Conservation (phyloP, 2,797 vertebrate genomes). For the Muscicapa comitata region DNA sequence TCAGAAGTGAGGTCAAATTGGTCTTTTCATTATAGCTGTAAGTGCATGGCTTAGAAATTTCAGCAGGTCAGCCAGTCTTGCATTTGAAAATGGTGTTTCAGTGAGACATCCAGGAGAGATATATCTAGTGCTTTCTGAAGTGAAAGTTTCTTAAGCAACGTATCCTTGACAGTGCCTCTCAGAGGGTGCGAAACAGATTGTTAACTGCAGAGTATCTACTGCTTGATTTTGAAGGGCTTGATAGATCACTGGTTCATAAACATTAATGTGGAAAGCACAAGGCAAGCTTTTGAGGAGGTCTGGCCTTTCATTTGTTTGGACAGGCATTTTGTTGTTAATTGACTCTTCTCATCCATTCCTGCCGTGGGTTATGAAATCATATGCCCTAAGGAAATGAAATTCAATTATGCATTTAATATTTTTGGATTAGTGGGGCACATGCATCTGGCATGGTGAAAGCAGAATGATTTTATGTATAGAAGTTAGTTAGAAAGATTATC, state of each 20-base stretch:
- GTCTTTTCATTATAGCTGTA: neutral
- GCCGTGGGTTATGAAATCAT: neutral
- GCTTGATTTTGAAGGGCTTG: neutral
- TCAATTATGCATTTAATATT: neutral
- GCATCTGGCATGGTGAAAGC: neutral
- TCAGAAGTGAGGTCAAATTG: neutral
- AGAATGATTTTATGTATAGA: neutral
- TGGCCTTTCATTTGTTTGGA: neutral
- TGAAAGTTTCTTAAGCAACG: neutral
- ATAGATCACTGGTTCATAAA: neutral
- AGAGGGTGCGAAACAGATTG: neutral
- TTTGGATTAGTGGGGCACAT: neutral
- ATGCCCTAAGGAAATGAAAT: neutral
- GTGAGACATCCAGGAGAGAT: neutral
- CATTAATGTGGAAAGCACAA: neutral
- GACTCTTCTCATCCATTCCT: neutral
- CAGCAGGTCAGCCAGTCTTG: neutral
- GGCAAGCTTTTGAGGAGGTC: neutral
- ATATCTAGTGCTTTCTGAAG: neutral
- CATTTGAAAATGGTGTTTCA: neutral
- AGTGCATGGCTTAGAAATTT: neutral
- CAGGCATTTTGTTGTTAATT: neutral
- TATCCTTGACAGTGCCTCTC: neutral
- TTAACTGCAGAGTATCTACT: neutral
- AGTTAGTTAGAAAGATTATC: neutral